Base-by-base conservation (phyloP, 2,888 invertebrate genomes). In the Chymomyza fuscimana region DNA sequence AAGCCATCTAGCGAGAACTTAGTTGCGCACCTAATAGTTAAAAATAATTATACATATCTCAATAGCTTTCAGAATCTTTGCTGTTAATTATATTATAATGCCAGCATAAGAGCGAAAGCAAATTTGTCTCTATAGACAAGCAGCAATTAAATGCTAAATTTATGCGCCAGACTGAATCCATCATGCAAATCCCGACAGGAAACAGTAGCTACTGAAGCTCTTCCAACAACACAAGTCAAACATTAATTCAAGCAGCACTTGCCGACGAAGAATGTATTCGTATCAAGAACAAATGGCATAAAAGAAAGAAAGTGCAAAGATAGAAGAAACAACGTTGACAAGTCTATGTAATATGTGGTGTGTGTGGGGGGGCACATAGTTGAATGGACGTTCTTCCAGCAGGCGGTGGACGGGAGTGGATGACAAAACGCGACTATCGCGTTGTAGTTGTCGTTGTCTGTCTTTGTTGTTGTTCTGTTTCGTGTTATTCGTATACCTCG, bases 271-370 rank as follows among this genome's bases (percentile, higher is more conserved):
- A 62, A 40, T 46, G 32, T 22, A 60, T n/a, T 5, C 58, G 63
- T 10, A 29, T 29, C 36, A 22, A 29, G 29, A 15, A 64, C 56
- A 29, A 19, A 32, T 16, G 10, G 25, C 7, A 29, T 51, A 16
- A 22, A 32, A 67, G 68, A 1, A 19, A 46, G 36, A 46, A 46
- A 7, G 12, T 4, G 16, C n/a, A 19, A 36, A 46, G 12, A 5
- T 5, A 40, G 36, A 56, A 58, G 32, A 69, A 78, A 75, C 81
- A 82, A 81, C 78, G 81, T 83, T 70, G 80, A 75, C 81, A 80
- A 79, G 70, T 72, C 40, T 50, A 25, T 40, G 16, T 58, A 56
- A 40, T 32, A 0, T 25, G 25, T 4, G 25, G 25, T 25, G 25
- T n/a, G 25, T 3, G 32, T 0, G 0, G 7, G 46, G 15, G 16